Conservation (phyloP, 2,113 vertebrate genomes). For the Gavia stellata region DNA sequence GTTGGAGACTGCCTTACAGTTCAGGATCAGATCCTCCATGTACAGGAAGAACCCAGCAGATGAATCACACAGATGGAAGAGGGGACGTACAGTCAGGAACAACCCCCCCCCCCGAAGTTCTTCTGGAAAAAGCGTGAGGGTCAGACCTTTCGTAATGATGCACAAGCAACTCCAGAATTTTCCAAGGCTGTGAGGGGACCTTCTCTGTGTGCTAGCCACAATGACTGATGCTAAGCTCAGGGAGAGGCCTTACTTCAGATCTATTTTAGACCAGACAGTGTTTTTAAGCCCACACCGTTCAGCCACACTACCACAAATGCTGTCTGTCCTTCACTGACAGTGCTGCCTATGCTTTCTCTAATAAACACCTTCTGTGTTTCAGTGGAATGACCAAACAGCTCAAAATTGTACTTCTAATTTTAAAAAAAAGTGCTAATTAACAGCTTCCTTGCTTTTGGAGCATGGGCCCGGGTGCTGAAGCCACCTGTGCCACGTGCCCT, state of each 20-base stretch:
- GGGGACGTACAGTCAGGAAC: neutral
- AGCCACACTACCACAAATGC: neutral
- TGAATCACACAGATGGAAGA: neutral
- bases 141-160: neutral
- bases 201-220: neutral
- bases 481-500: neutral
- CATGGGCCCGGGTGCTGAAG: fast-evolving
- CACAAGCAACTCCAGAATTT: neutral
- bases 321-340: neutral
- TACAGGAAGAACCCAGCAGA: neutral
- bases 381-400: fast-evolving
- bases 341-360: neutral
- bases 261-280: neutral
- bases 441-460: neutral
- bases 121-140: neutral
- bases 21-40: neutral
- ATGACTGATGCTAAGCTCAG: neutral
- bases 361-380: neutral
- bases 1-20: neutral
- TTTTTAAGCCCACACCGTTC: neutral
- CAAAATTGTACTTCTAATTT: neutral
- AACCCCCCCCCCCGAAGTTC: fast-evolving
- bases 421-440: neutral
- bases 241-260: neutral
- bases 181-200: neutral